phyloP scores from a whole-genome alignment of 1,140 invertebrate species.

The Papilio machaon region DNA sequence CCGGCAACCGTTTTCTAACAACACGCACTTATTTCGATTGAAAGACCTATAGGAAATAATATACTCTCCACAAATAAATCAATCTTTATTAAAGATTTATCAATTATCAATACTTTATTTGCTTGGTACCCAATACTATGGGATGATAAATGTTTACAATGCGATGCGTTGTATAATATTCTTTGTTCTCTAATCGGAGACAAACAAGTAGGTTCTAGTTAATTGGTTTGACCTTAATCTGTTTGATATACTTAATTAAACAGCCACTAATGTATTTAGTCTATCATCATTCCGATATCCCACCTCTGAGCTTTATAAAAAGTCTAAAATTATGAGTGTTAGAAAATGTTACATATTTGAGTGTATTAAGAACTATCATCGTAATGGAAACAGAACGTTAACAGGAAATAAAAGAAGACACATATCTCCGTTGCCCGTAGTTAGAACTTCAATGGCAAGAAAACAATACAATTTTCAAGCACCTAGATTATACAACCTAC shows the following conservation, averaged over 20 bases:
- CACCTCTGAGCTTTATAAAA: too few species aligned
- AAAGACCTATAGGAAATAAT: not conserved
- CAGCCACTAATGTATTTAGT: slow-evolving; percentile 11
- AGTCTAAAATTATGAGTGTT: too few species aligned
- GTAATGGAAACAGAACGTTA: too few species aligned
- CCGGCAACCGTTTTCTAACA: slow-evolving; percentile 72
- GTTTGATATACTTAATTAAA: slow-evolving; percentile 25
- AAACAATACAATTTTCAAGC: too few species aligned
- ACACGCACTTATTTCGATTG: slow-evolving; percentile 46
- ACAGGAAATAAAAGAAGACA: too few species aligned
- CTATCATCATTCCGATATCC: too few species aligned
- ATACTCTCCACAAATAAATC: not conserved
- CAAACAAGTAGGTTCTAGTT: not conserved
- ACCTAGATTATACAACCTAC: too few species aligned
- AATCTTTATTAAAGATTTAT: not conserved
- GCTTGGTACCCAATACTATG: not conserved
- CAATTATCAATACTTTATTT: slow-evolving; percentile 28
- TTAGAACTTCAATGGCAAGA: too few species aligned
- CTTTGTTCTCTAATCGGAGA: slow-evolving; percentile 23
- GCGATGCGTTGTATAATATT: slow-evolving; percentile 10
- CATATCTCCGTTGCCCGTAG: too few species aligned
- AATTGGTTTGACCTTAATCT: slow-evolving; percentile 33
- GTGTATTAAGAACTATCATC: too few species aligned
- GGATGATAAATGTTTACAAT: slow-evolving; percentile 12
- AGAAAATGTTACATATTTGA: too few species aligned